Conservation (phyloP, 2,113 vertebrate species). For the Podocnemis expansa region DNA sequence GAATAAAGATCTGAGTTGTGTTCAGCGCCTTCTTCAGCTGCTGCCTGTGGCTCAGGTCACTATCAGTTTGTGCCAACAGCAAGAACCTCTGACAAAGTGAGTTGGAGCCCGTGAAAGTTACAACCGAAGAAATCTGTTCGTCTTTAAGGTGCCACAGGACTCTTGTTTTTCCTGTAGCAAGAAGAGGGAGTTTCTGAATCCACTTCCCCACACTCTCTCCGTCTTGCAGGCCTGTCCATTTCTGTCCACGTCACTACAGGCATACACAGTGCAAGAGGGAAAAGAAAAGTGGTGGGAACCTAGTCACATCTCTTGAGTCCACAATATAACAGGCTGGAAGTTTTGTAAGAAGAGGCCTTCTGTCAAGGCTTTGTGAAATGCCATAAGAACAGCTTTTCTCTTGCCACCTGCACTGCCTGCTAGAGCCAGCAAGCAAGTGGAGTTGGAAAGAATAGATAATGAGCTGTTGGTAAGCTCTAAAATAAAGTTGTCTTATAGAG, state of each 20-base stretch:
- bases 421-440: background rate
- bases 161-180: background rate
- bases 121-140: too few relatives aligned
- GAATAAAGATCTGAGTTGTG: background rate
- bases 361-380: background rate
- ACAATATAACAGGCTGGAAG: rapidly evolving
- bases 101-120: too few relatives aligned
- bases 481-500: background rate
- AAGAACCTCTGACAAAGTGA: too few relatives aligned
- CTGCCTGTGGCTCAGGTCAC: background rate
- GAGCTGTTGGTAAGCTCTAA: background rate
- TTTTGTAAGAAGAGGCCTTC: background rate
- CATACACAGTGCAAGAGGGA: too few relatives aligned
- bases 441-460: background rate
- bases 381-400: background rate
- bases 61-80: background rate
- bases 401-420: background rate
- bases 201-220: background rate
- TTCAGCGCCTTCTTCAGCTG: background rate
- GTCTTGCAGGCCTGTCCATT: rapidly evolving
- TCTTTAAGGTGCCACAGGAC: too few relatives aligned
- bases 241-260: rapidly evolving
- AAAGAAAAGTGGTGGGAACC: background rate
- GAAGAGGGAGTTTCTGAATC: background rate
- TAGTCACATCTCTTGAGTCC: background rate